Evolutionary conservation across 2,888 invertebrate species (phyloP).

Genomic region (Eristalis arbustorum): DNA sequence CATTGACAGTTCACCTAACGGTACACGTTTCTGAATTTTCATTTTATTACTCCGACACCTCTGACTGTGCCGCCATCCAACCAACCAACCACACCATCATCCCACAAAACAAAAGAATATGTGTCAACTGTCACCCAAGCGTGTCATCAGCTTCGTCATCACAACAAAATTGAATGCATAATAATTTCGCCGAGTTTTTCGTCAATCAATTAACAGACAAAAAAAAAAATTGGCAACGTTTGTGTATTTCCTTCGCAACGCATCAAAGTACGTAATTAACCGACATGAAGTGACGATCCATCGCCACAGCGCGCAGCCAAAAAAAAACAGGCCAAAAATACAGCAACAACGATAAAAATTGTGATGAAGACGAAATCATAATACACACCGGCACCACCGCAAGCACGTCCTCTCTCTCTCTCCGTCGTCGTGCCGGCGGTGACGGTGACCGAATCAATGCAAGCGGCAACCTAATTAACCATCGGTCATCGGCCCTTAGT

Average conservation of each 20-base stretch:
- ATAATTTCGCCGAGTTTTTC: slow-evolving; percentile 10
- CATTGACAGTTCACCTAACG: background rate
- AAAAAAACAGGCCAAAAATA: slow-evolving; percentile 57
- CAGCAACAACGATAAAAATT: slow-evolving; percentile 29
- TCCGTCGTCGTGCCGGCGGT: slow-evolving; percentile 21
- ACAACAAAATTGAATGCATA: slow-evolving; percentile 46
- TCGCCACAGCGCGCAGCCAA: slow-evolving; percentile 20
- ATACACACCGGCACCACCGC: slow-evolving; percentile 20
- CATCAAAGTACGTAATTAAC: slow-evolving; percentile 34
- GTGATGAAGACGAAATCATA: slow-evolving; percentile 20
- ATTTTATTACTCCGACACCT: no score
- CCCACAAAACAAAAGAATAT: background rate
- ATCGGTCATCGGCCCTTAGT: slow-evolving; percentile 69
- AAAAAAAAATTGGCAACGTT: slow-evolving; percentile 40
- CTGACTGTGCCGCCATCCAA: background rate
- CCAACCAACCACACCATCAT: no score
- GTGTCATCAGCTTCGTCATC: slow-evolving; percentile 14
- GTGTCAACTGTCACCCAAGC: slow-evolving; percentile 13
- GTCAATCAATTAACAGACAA: slow-evolving; percentile 55
- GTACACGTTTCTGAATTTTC: no score
- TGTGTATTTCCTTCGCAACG: slow-evolving; percentile 31
- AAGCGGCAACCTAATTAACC: slow-evolving; percentile 70
- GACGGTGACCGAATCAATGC: slow-evolving; percentile 68
- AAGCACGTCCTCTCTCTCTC: background rate
- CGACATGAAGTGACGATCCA: slow-evolving; percentile 12